Base-by-base conservation (phyloP, 2,113 vertebrate genomes). In the Megaleporinus macrocephalus region DNA sequence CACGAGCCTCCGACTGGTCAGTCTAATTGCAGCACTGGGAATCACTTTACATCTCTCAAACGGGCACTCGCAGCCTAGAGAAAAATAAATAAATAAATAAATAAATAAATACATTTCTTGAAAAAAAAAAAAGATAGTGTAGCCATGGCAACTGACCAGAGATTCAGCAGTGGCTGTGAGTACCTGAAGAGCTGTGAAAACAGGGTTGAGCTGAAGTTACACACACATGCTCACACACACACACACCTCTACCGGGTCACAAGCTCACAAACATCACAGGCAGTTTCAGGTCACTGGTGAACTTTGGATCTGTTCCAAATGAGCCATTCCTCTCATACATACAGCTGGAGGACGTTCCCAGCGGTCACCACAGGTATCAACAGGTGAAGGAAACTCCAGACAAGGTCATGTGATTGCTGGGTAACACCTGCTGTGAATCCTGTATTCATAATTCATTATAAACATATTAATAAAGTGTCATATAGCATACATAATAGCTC, bases 121-220 rank as follows among this genome's bases (percentile, higher is more conserved):
- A 4, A 4, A 4, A 33, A 5, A 76, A 62, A 51, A 70, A 78
- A 22, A 22, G 59, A 71, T 66, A 30, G 76, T 79, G 83, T 86
- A 86, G 55, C 85, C 83, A 89, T 89, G 82, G 86, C 85, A 87
- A 86, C 85, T 78, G 76, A 81, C 75, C 57, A 72, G 78, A 80
- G 55, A 89, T 83, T 82, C 81, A 80, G 75, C 24, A 44, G 59
- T 72, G 41, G 61, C 76, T 76, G 55, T 71, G 78, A 83, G 80
- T 74, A 80, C 62, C 83, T 81, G 44, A 44, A 57, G 76, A 86
- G 44, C 75, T 65, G 26, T 36, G 24, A 80, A 51, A 53, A 30
- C 1, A 44, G 16, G 4, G 30, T n/a, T 1, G 10, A 29, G 18
- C 12, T 41, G 36, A 47, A 65, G n/a, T 55, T 27, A 62, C 4